These are phyloP conservation scores for Parauchenoglanis punctatus DNA, from an alignment of 2,797 vertebrate species.

Conservation along the genomic window DNA sequence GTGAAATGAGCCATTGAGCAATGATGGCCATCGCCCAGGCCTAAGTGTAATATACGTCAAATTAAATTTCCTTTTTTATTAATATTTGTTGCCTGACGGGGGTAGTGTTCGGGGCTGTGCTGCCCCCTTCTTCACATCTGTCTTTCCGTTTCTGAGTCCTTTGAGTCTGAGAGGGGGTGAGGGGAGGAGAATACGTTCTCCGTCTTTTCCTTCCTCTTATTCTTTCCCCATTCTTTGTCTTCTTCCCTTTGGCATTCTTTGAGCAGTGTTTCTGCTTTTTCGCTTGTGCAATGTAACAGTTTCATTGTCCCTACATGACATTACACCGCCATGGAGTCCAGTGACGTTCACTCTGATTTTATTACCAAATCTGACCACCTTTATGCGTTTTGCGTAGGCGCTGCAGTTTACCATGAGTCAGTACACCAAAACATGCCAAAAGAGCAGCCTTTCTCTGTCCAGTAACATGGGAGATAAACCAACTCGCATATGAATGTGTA, in stretches of 20 bases:
- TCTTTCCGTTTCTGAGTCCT: slow-evolving; percentile 9
- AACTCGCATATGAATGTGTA: not conserved
- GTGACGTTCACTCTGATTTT: not conserved
- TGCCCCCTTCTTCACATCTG: not conserved
- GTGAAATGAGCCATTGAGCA: not conserved
- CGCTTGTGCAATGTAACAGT: not conserved
- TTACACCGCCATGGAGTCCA: not conserved
- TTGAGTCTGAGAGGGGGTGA: not conserved
- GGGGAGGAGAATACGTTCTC: slow-evolving; percentile 14
- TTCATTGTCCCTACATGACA: not conserved
- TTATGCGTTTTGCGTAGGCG: not conserved
- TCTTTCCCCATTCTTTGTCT: not conserved
- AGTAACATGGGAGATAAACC: not conserved
- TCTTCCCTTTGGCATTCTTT: slow-evolving; percentile 1
- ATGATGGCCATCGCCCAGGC: not conserved
- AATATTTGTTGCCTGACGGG: not conserved
- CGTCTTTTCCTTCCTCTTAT: slow-evolving; percentile 16
- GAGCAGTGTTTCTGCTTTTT: not conserved
- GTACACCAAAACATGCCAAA: no score
- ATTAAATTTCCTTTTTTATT: no score
- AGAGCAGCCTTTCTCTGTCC: not conserved
- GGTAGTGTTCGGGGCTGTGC: not conserved
- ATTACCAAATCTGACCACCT: not conserved
- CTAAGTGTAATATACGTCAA: not conserved
- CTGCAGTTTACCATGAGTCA: not conserved